These are phyloP conservation scores for Notarius quadriscutis DNA, from an alignment of 2,113 vertebrate species.

Conservation along the genomic window DNA sequence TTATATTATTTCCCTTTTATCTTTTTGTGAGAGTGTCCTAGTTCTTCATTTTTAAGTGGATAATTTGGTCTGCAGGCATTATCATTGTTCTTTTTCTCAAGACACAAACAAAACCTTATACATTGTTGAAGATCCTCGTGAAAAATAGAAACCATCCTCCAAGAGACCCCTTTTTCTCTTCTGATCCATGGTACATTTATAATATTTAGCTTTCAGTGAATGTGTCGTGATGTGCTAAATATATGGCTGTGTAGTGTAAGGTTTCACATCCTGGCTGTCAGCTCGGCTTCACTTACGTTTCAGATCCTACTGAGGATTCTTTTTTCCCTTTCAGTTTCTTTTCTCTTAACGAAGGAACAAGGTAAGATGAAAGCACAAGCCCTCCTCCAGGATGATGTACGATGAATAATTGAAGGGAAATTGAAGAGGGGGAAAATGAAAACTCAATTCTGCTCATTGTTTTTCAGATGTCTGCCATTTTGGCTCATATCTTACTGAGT, in stretches of 20 bases:
- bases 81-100: neutral
- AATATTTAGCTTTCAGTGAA: slow-evolving; percentile 33
- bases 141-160: slow-evolving; percentile 8
- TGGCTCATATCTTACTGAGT: slow-evolving; percentile 51
- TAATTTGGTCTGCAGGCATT: neutral
- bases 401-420: slow-evolving; percentile 57
- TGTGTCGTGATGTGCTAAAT: slow-evolving; percentile 34
- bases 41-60: neutral
- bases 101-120: neutral
- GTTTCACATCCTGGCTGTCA: slow-evolving; percentile 41
- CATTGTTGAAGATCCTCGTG: slow-evolving; percentile 14
- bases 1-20: neutral
- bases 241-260: slow-evolving; percentile 34
- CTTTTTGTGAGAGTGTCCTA: neutral
- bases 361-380: slow-evolving; percentile 55
- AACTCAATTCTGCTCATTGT: slow-evolving; percentile 55
- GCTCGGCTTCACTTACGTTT: slow-evolving; percentile 17
- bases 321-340: neutral
- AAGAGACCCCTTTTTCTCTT: neutral
- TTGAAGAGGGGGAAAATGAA: slow-evolving; percentile 22
- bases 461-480: slow-evolving; percentile 54
- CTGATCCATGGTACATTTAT: neutral
- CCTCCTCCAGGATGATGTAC: slow-evolving; percentile 51
- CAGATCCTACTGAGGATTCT: slow-evolving; percentile 30
- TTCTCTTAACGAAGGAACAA: slow-evolving; percentile 39